phyloP scores from a whole-genome alignment of 2,888 invertebrate genomes.

The Drosophila prostipennis region DNA sequence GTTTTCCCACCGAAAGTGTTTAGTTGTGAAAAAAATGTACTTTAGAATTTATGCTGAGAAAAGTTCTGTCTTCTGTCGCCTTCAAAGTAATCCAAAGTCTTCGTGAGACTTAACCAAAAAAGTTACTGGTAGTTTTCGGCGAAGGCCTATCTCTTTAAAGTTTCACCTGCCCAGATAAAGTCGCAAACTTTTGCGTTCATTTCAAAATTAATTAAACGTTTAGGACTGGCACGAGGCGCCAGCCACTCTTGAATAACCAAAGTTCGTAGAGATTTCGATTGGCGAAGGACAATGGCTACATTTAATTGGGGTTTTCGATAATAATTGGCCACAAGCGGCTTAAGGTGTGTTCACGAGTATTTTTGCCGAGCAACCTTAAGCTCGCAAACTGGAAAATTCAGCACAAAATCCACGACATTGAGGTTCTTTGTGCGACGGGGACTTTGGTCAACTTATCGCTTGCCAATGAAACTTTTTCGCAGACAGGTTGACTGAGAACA shows the following conservation, averaged over 20 bases:
- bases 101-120: slow-evolving; percentile 30
- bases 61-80: slow-evolving; percentile 60
- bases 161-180: slow-evolving; percentile 60
- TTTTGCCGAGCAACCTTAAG: not conserved
- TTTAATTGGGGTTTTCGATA: slow-evolving; percentile 64
- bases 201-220: slow-evolving; percentile 70
- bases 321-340: slow-evolving; percentile 70
- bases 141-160: slow-evolving; percentile 56
- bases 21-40: slow-evolving; percentile 64
- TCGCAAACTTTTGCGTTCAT: slow-evolving; percentile 62
- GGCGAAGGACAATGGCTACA: slow-evolving; percentile 41
- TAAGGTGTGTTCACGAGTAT: slow-evolving; percentile 24
- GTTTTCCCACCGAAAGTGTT: slow-evolving; percentile 46
- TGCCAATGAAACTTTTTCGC: slow-evolving; percentile 6
- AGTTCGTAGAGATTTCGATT: slow-evolving; percentile 28
- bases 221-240: slow-evolving; percentile 13
- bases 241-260: slow-evolving; percentile 16
- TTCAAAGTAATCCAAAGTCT: slow-evolving; percentile 51
- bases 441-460: slow-evolving; percentile 15
- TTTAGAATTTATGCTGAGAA: slow-evolving; percentile 50
- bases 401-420: slow-evolving; percentile 9
- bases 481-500: not conserved
- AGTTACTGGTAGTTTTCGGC: slow-evolving; percentile 37
- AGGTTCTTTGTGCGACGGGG: not conserved
- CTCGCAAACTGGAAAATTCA: slow-evolving; percentile 1